phyloP scores from a whole-genome alignment of 2,113 vertebrate species.

The Silurus meridionalis region DNA sequence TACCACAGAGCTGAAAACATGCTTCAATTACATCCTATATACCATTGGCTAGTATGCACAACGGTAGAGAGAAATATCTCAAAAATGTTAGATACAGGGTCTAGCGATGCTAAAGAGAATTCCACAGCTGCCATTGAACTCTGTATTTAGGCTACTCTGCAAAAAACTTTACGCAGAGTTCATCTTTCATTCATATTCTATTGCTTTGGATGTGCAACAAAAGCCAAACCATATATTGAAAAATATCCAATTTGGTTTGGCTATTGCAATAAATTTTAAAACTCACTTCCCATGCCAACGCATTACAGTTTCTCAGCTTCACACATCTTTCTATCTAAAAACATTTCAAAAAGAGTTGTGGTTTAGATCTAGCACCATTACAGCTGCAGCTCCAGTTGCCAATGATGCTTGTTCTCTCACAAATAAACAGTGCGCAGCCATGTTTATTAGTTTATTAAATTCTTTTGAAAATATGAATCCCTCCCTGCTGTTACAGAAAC shows the following conservation, averaged over 20 bases:
- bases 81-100: background rate
- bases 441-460: constrained; percentile 16
- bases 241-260: too few species aligned
- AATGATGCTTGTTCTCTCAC: background rate
- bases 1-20: background rate
- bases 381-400: constrained; percentile 1
- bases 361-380: background rate
- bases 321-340: background rate
- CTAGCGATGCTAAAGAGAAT: background rate
- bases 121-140: background rate
- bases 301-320: background rate
- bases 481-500: constrained; percentile 14
- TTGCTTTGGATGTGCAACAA: background rate
- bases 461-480: background rate
- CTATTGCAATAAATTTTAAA: background rate
- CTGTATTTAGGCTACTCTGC: background rate
- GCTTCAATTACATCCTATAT: background rate
- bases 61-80: background rate
- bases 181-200: background rate
- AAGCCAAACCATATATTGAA: background rate
- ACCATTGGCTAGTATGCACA: background rate
- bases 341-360: background rate
- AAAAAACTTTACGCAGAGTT: background rate
- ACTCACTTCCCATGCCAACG: background rate
- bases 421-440: constrained; percentile 12